A percentile compares a stretch with the other conserved stretches of the same genome.
phyloP scores from a whole-genome alignment of 2,113 vertebrate species.

The Sinocyclocheilus anophthalmus region DNA sequence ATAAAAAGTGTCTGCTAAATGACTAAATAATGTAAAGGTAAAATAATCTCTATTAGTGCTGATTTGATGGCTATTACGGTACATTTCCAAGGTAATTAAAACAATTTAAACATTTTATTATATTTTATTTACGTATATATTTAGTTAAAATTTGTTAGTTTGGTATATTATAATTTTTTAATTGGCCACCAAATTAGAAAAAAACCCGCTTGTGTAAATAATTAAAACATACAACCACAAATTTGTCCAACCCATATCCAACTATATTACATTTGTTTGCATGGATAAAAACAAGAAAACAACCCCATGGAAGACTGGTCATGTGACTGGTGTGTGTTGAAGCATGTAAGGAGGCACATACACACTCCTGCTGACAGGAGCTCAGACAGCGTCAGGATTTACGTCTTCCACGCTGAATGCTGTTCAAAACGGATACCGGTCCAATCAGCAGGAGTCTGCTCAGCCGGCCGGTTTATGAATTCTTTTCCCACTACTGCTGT shows the following conservation, averaged over 20 bases:
- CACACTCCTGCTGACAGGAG: slow-evolving; percentile 9
- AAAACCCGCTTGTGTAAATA: background rate
- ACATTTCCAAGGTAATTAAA: too few species aligned
- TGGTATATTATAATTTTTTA: background rate
- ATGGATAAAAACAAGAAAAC: background rate
- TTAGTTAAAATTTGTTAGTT: too few species aligned
- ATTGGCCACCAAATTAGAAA: too few species aligned
- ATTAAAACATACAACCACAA: background rate
- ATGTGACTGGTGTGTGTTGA: slow-evolving; percentile 14
- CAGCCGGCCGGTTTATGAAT: background rate
- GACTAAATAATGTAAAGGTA: too few species aligned
- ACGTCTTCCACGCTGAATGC: slow-evolving; percentile 24
- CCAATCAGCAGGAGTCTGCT: slow-evolving; percentile 23
- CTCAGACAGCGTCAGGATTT: slow-evolving; percentile 52
- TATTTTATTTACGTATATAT: too few species aligned
- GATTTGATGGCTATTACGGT: too few species aligned
- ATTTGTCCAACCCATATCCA: background rate
- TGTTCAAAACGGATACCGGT: background rate
- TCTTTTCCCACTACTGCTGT: slow-evolving; percentile 12
- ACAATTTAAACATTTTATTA: too few species aligned
- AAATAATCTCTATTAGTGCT: too few species aligned
- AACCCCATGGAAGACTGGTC: background rate
- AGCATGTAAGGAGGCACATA: background rate
- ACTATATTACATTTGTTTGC: background rate
- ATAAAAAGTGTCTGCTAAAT: too few species aligned